Conservation (phyloP, 2,888 invertebrate genomes). For the Cosmorhoe ocellata region DNA sequence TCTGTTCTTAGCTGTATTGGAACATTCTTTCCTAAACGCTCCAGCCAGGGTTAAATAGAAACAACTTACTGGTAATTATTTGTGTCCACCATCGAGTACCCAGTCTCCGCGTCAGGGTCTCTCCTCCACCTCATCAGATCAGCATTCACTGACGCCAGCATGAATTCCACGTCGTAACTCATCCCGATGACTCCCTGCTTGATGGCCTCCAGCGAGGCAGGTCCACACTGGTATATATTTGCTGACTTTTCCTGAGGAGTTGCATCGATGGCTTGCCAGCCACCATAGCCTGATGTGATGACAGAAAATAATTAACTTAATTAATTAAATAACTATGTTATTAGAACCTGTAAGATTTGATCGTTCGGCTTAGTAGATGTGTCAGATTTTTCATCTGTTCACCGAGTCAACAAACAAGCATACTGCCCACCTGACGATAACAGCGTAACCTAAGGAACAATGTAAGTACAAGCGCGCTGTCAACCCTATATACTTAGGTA, state of each 20-base stretch:
- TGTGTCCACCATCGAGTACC: slow-evolving; percentile 86
- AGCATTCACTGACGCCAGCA: slow-evolving; percentile 92
- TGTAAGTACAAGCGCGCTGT: too few relatives aligned
- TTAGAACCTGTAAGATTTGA: too few relatives aligned
- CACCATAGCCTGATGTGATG: slow-evolving; percentile 88
- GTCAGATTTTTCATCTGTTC: too few relatives aligned
- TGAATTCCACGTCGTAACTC: slow-evolving; percentile 88
- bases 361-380: too few relatives aligned
- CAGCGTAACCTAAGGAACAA: too few relatives aligned
- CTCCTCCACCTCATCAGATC: slow-evolving; percentile 91
- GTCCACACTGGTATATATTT: slow-evolving; percentile 89
- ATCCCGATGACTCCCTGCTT: slow-evolving; percentile 89
- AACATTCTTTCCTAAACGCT: too few relatives aligned
- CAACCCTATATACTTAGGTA: too few relatives aligned
- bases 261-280: slow-evolving; percentile 95
- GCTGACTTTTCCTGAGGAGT: slow-evolving; percentile 92
- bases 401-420: too few relatives aligned
- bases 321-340: too few relatives aligned
- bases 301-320: neutral
- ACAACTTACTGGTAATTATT: slow-evolving; percentile 87
- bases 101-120: slow-evolving; percentile 84
- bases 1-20: too few relatives aligned
- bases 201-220: slow-evolving; percentile 90
- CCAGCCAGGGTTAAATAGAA: neutral
- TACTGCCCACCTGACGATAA: too few relatives aligned